These are phyloP conservation scores for Agrochola macilenta DNA, from an alignment of 2,888 invertebrate species.

Conservation along the genomic window DNA sequence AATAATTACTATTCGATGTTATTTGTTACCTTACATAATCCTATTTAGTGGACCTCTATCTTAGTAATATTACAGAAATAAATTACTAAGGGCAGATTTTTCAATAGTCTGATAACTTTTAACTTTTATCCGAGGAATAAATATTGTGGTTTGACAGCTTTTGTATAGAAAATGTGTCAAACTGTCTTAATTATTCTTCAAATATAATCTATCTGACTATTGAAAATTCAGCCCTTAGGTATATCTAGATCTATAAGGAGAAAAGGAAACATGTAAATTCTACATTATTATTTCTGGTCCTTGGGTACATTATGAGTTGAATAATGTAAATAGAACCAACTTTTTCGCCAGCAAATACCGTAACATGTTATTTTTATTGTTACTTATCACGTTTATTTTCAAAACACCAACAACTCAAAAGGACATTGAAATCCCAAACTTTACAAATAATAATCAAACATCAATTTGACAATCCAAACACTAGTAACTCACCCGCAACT, in stretches of 20 bases:
- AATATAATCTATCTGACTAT: no score
- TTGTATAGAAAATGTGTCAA: no score
- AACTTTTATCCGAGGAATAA: no score
- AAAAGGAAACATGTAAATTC: neutral
- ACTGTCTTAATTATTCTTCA: no score
- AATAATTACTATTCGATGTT: neutral
- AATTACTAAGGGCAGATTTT: neutral
- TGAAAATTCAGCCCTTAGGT: no score
- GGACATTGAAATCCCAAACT: neutral
- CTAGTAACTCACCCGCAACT: slow-evolving; percentile 2
- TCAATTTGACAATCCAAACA: slow-evolving; percentile 19
- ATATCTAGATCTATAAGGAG: neutral
- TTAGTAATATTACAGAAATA: slow-evolving; percentile 1
- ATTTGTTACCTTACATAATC: neutral
- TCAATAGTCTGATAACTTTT: no score
- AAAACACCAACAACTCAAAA: neutral
- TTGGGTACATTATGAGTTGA: neutral
- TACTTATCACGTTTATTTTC: neutral
- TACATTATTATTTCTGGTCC: neutral
- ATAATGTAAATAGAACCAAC: neutral
- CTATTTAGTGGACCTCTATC: neutral
- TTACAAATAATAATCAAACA: slow-evolving; percentile 33
- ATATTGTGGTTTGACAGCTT: no score
- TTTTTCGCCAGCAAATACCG: neutral
- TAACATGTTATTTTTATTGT: neutral